phyloP scores from a whole-genome alignment of 2,797 vertebrate species.

The Squalus acanthias region DNA sequence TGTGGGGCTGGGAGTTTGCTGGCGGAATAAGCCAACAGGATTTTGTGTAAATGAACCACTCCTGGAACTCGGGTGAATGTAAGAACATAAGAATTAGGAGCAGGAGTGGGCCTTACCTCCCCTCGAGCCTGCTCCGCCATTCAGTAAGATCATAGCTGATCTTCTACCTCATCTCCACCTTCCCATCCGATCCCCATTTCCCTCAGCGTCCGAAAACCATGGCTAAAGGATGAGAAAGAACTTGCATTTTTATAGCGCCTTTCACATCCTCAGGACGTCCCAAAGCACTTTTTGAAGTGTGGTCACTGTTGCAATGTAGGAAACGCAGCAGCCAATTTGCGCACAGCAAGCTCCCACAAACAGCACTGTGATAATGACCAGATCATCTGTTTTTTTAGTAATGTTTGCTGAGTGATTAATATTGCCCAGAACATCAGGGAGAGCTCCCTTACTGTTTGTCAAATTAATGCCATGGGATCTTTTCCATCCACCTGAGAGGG shows the following conservation, averaged over 20 bases:
- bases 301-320: too few species aligned
- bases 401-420: not conserved
- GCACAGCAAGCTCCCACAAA: not conserved
- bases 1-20: not conserved
- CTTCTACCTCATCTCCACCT: too few species aligned
- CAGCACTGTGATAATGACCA: not conserved
- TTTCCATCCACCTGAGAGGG: not conserved
- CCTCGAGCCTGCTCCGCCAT: too few species aligned
- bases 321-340: too few species aligned
- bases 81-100: too few species aligned
- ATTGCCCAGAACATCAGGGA: not conserved
- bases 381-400: not conserved
- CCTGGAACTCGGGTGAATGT: too few species aligned
- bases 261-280: not conserved
- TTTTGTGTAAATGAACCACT: too few species aligned
- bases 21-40: not conserved
- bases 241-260: not conserved
- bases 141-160: too few species aligned
- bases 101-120: too few species aligned
- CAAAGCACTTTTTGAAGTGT: too few species aligned
- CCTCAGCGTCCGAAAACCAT: not conserved
- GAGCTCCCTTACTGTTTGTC: not conserved
- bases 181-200: too few species aligned
- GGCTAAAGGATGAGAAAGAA: not conserved
- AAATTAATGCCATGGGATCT: not conserved